Base-by-base conservation (phyloP, 2,888 invertebrate species). In the Netelia fuscicornis region DNA sequence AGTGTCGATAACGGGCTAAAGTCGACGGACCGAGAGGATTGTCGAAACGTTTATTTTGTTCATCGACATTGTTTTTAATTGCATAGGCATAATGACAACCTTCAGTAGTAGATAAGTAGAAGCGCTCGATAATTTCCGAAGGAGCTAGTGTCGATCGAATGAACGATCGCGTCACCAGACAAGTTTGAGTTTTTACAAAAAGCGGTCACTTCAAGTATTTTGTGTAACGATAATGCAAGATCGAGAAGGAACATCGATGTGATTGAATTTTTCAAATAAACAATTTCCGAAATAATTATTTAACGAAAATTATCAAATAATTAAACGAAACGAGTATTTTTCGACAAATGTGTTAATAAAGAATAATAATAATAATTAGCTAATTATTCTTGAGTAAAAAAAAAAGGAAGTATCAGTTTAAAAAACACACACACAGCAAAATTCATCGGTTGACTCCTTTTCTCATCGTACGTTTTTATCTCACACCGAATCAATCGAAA, bases 401-500 rank as follows among this genome's bases (percentile, higher is more conserved):
- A 30, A 2, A 30, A 30, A 3, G 30, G 2, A 5, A 30, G 30
- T 30, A 30, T 30, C 30, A 5, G 30, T 30, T 30, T 3, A 30
- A 30, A 30, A 30, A 2, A 30, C 30, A 30, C 3, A 3, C 30
- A 30, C 30, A 30, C 5, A 5, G 30, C 30, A 30, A 30, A 30
- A 30, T 30, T 5, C 3, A 30, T 30, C 30, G 30, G 5, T 5
- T 5, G 5, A 30, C 6, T 30, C 30, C 30, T 2, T 30, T 30
- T 30, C 5, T 5, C 30, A 30, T 5, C 30, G 30, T 30, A 30
- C 0, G 30, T 54, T 54, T 52, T 54, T 54, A n/a, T 54, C n/a
- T 11, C 17, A 13, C 13, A 54, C 17, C 54, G 54, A n/a, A 17
- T 48, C 25, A 25, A 17, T n/a, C 17, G 42, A 77, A 75, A 77